Base-by-base conservation (phyloP, 2,888 invertebrate species). In the Eurytoma californica region DNA sequence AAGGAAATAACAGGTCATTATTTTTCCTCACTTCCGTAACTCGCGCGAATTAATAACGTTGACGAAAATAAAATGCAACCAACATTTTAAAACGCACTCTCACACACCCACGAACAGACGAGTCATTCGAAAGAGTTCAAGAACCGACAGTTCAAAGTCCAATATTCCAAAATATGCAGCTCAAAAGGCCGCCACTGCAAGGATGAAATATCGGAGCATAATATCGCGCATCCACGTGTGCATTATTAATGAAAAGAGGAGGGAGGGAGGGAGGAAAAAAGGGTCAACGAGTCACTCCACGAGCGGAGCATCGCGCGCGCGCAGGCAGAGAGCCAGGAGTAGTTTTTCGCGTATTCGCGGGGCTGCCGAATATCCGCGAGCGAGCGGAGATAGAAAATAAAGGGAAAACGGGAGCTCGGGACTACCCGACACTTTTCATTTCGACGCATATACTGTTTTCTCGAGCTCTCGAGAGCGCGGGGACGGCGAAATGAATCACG, bases 341-440 rank as follows among this genome's bases (percentile, higher is more conserved):
- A 18, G 18, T 63, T n/a, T 63, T 63, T 63, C 39, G 18, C 39
- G 18, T 16, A 9, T 30, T 63, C n/a, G 39, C 63, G 47, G 39
- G 9, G 28, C 20, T 24, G 24, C 24, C 24, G 13, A 24, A 60
- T 14, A 24, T 24, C 20, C 20, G 20, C 24, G 60, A 60, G 60
- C 24, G 2, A 24, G n/a, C 47, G 65, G 18, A 18, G 39, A 49
- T 18, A 13, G 24, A 60, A 60, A 24, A 24, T 24, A 4, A 47
- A 47, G 12, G 20, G 14, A 47, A 63, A 63, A 63, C 39, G n/a
- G 18, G 63, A 39, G 9, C 47, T 24, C 14, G 60, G 14, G 60
- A 20, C 14, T 14, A 14, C 24, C 60, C 47, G 28, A 72, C 53
- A 51, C 72, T 72, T 61, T 72, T 72, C 61, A 60, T 72, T 61